Base-by-base conservation (phyloP, 2,113 vertebrate species). In the Mugil cephalus region DNA sequence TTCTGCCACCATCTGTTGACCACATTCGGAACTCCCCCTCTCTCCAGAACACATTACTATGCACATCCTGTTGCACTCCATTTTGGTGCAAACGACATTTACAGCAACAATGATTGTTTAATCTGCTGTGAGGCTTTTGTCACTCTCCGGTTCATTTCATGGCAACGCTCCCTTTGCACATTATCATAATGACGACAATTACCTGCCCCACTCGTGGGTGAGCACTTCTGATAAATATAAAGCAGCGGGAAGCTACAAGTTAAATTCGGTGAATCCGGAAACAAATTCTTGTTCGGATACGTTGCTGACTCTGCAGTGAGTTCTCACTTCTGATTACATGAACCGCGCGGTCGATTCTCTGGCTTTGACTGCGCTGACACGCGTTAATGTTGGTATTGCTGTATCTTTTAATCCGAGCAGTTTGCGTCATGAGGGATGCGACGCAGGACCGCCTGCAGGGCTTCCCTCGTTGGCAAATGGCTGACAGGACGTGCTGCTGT, bases 1-100 rank as follows among this genome's bases (percentile, higher is more conserved):
- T 74, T 87, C 55, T 90, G 87, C 82, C 75, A 61, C 89, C 90
- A 92, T 87, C 93, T 92, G 80, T 78, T 91, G 94, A 79, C 73
- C 82, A 87, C 60, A 82, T 53, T 15, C 67, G 72, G 77, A 89
- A 88, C 58, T 70, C 24, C 60, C 10, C 17, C 40, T 47, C 14
- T 45, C 13, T 15, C 42, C 15, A 24, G 75, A 69, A 70, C 15
- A 39, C 43, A 74, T 80, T 46, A 35, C 8, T 14, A 36, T 45
- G 30, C 43, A 54, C 46, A 67, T 54, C 46, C 14, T 53, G 58
- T 70, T 75, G 55, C 69, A 75, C 45, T 79, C 66, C 56, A 83
- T 77, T 67, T 60, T 75, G 18, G 55, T 55, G 47, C 43, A 60
- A 48, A 58, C 21, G 15, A 11, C 65, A 69, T 64, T 61, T 36